Conservation (phyloP, 2,113 vertebrate species). For the Carollia perspicillata region DNA sequence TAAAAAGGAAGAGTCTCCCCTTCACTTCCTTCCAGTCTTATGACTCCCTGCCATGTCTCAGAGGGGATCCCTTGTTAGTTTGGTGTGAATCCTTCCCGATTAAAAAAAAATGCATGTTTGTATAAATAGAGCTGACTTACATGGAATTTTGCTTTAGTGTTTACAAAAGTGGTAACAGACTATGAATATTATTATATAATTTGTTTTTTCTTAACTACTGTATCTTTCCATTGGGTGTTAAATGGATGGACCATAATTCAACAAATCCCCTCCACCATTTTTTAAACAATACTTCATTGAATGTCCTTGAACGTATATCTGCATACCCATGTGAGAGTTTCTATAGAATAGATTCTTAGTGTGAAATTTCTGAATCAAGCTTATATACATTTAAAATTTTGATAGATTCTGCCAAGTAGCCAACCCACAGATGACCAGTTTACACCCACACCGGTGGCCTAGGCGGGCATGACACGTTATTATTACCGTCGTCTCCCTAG, state of each 20-base stretch:
- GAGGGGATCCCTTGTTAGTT: background rate
- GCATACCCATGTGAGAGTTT: background rate
- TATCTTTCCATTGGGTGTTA: background rate
- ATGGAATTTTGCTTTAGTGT: background rate
- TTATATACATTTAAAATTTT: background rate
- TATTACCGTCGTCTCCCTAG: background rate
- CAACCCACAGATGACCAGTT: background rate
- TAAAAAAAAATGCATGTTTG: background rate
- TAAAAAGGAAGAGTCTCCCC: background rate
- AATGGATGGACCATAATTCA: background rate
- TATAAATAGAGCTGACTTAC: background rate
- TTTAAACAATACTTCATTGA: background rate
- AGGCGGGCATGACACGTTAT: fast-evolving
- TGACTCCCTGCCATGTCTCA: background rate
- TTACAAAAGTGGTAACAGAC: background rate
- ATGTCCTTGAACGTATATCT: background rate
- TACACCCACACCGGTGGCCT: background rate
- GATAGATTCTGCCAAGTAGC: background rate
- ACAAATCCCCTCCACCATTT: too few species aligned
- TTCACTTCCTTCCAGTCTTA: background rate
- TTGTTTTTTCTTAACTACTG: background rate
- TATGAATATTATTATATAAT: background rate
- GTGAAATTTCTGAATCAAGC: background rate
- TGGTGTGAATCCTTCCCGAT: background rate
- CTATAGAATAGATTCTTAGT: background rate